Conservation (phyloP, 2,888 invertebrate species). For the Eupithecia abbreviata region DNA sequence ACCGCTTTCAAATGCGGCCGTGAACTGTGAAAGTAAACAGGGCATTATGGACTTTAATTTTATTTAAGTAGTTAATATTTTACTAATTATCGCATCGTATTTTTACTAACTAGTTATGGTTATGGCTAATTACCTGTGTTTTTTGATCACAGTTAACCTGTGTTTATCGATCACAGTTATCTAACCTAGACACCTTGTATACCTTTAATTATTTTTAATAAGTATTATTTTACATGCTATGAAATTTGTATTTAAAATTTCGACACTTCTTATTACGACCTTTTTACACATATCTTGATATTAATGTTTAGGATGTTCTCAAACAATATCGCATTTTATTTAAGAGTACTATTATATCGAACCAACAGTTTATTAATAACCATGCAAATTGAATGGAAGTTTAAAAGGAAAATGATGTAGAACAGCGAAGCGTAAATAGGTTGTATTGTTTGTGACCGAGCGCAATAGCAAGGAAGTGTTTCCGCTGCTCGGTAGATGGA, state of each 20-base stretch:
- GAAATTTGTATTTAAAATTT: not conserved
- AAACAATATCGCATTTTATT: too few species aligned
- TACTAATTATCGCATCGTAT: slow-evolving; percentile 42
- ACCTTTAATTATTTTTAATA: too few species aligned
- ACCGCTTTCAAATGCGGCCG: slow-evolving; percentile 60
- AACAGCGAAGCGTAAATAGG: slow-evolving; percentile 39
- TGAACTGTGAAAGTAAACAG: slow-evolving; percentile 76
- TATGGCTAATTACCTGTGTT: not conserved
- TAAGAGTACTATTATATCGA: too few species aligned
- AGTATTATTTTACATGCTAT: not conserved
- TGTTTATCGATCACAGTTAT: not conserved
- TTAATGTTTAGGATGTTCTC: not conserved
- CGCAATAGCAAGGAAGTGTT: slow-evolving; percentile 40
- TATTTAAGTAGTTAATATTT: slow-evolving; percentile 51
- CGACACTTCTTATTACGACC: not conserved
- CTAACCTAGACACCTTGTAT: not conserved
- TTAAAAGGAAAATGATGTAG: slow-evolving; percentile 43
- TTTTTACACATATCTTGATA: not conserved
- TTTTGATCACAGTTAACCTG: not conserved
- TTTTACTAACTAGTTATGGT: slow-evolving; percentile 31
- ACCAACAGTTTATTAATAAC: slow-evolving; percentile 39
- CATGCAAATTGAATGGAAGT: slow-evolving; percentile 36
- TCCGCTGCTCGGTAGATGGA: slow-evolving; percentile 52
- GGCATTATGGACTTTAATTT: slow-evolving; percentile 59
- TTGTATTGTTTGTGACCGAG: slow-evolving; percentile 39